phyloP scores from a whole-genome alignment of 2,113 vertebrate genomes.

The Ciconia stormi region DNA sequence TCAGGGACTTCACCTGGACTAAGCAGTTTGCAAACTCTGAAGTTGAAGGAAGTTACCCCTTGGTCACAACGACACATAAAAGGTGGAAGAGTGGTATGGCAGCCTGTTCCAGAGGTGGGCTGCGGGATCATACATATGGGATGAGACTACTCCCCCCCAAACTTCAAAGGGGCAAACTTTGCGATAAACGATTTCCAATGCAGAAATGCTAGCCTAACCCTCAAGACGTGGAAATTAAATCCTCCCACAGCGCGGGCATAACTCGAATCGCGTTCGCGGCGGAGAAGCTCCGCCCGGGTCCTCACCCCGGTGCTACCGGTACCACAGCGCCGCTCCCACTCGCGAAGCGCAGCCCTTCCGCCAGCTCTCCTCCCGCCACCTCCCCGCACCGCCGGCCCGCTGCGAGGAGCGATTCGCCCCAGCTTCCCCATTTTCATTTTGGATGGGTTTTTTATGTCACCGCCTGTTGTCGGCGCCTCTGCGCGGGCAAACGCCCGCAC shows the following conservation, averaged over 20 bases:
- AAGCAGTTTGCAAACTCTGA: background rate
- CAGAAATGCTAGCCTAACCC: background rate
- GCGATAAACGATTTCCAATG: background rate
- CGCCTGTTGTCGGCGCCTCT: background rate
- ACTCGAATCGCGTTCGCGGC: rapidly evolving
- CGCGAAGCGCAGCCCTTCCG: background rate
- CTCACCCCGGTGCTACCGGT: too few relatives aligned
- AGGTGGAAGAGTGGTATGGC: background rate
- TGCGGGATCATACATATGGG: rapidly evolving
- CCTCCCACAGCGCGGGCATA: background rate
- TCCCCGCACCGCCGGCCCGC: too few relatives aligned
- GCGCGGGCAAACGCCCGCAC: too few relatives aligned
- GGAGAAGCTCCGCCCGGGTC: too few relatives aligned
- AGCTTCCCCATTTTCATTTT: background rate
- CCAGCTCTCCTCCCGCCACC: too few relatives aligned
- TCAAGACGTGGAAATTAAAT: background rate
- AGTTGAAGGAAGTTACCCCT: background rate
- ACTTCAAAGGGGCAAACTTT: background rate
- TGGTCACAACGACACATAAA: background rate
- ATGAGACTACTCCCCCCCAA: background rate
- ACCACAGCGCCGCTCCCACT: background rate
- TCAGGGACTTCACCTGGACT: too few relatives aligned
- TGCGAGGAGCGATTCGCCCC: too few relatives aligned
- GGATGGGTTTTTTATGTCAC: background rate
- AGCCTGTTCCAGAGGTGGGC: background rate